phyloP scores from a whole-genome alignment of 2,797 vertebrate genomes.

The Limnodromus scolopaceus region DNA sequence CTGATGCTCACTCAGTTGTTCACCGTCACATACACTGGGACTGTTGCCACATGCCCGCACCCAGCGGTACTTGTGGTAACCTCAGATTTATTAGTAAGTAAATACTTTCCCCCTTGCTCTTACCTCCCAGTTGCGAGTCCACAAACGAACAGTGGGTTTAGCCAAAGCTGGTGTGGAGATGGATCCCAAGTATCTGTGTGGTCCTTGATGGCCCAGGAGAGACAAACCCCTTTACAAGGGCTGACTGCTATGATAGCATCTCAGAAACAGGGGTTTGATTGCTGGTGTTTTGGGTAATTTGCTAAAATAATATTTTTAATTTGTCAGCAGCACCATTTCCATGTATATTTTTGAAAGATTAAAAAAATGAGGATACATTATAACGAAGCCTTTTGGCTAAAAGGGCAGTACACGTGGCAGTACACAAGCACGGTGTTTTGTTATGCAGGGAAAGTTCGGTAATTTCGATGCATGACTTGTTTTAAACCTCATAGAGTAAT shows the following conservation, averaged over 20 bases:
- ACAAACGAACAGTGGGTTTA: fast-evolving
- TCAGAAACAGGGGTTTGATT: background rate
- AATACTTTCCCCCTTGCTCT: background rate
- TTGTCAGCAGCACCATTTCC: background rate
- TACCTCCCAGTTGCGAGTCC: too few relatives aligned
- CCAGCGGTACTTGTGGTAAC: background rate
- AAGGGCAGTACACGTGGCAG: background rate
- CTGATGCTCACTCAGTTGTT: background rate
- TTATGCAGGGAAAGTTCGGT: background rate
- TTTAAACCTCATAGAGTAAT: background rate
- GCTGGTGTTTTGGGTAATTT: background rate
- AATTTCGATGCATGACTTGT: conserved; percentile 17
- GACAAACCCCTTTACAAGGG: background rate
- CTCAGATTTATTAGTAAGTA: background rate
- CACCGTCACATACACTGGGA: fast-evolving
- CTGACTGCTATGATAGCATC: background rate
- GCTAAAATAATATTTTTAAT: background rate
- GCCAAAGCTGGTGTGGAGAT: background rate
- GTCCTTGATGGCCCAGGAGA: background rate
- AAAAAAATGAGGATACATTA: fast-evolving
- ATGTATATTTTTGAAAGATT: fast-evolving
- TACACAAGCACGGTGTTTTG: background rate
- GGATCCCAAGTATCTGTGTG: background rate
- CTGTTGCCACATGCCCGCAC: fast-evolving
- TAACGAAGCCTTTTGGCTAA: background rate